These are phyloP conservation scores for Coccyzus lansbergi DNA, from an alignment of 2,797 vertebrate species.

Conservation along the genomic window DNA sequence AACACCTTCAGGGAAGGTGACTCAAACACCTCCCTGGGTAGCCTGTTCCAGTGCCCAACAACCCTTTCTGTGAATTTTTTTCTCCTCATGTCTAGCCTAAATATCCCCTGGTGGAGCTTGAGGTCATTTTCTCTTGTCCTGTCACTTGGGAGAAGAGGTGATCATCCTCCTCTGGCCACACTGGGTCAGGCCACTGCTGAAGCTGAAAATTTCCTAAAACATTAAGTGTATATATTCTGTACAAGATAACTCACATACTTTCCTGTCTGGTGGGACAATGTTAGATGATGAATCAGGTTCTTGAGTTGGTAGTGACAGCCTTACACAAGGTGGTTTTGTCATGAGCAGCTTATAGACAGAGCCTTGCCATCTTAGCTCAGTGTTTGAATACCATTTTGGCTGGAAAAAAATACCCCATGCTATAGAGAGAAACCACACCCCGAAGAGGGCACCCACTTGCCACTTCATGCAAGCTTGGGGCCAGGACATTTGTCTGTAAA, in stretches of 20 bases:
- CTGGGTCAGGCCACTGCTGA: not conserved
- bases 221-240: not conserved
- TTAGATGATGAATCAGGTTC: not conserved
- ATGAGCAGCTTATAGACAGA: not conserved
- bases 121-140: too few relatives aligned
- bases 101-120: too few relatives aligned
- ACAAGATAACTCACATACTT: not conserved
- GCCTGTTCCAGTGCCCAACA: too few relatives aligned
- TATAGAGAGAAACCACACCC: not conserved
- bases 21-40: too few relatives aligned
- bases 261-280: not conserved
- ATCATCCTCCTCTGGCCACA: too few relatives aligned
- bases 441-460: not conserved
- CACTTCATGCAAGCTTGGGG: not conserved
- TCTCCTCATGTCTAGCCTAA: too few relatives aligned
- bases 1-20: too few relatives aligned
- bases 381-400: not conserved
- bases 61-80: too few relatives aligned
- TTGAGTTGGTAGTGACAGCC: not conserved
- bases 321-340: not conserved
- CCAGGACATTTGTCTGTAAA: not conserved
- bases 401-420: not conserved
- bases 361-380: not conserved
- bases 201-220: slow-evolving; percentile 8
- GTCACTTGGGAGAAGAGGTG: too few relatives aligned